Percentiles rank a stretch among this genome's conserved stretches.
Conservation (phyloP, 1,140 invertebrate genomes). For the Diabrotica virgifera region DNA sequence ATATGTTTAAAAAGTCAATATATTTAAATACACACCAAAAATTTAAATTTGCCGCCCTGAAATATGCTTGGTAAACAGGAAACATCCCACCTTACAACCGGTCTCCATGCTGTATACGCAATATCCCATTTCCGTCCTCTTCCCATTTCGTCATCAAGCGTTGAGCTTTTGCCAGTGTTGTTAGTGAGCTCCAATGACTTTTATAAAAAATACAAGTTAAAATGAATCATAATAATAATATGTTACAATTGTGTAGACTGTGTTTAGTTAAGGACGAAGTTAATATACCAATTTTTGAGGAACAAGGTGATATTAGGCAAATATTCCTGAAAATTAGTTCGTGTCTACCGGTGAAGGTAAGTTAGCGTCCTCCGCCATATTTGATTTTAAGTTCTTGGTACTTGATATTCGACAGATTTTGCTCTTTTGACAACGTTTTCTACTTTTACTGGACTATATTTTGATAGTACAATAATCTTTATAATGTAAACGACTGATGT, state of each 20-base stretch:
- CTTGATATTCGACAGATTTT: constrained; percentile 39
- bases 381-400: constrained; percentile 29
- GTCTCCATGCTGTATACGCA: constrained; percentile 11
- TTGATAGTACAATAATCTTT: background rate
- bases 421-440: constrained; percentile 35
- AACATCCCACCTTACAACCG: constrained; percentile 6
- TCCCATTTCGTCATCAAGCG: constrained; percentile 31
- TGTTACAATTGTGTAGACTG: constrained; percentile 56
- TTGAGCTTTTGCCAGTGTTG: constrained; percentile 13
- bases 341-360: constrained; percentile 62
- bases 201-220: constrained; percentile 28
- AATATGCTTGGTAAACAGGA: background rate
- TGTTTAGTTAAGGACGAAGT: constrained; percentile 60
- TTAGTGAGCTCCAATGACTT: constrained; percentile 33
- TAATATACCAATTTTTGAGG: constrained; percentile 57
- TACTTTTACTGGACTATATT: constrained; percentile 26
- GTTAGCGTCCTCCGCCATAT: constrained; percentile 51
- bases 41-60: constrained; percentile 7
- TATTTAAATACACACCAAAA: no score
- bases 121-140: constrained; percentile 29
- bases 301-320: constrained; percentile 54
- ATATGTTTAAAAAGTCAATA: no score
- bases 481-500: no score
- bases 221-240: constrained; percentile 46
- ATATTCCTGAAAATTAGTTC: constrained; percentile 58